Conservation (phyloP, 1,140 invertebrate species). For the Neotoxoptera formosana region DNA sequence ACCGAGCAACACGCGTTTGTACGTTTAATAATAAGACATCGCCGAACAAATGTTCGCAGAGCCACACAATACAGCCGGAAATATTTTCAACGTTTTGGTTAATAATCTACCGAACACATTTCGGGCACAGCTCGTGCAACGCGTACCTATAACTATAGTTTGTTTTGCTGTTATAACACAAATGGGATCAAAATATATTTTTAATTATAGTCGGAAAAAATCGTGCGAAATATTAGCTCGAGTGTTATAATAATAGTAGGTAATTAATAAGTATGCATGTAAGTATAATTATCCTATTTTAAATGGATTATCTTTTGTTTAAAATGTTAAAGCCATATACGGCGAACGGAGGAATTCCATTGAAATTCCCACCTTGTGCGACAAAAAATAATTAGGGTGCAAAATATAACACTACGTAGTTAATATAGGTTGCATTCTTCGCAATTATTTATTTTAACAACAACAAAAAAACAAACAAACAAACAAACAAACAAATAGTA, state of each 20-base stretch:
- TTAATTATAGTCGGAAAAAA: neutral
- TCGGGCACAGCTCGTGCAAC: neutral
- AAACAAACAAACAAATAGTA: neutral
- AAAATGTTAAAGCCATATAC: neutral
- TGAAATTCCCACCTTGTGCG: neutral
- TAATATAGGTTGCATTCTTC: constrained; percentile 1
- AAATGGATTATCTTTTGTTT: constrained; percentile 25
- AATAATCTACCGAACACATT: neutral
- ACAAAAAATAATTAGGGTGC: constrained; percentile 39
- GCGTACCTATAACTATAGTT: too few relatives aligned
- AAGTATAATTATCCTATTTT: constrained; percentile 13
- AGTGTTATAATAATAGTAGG: constrained; percentile 5
- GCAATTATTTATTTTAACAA: constrained; percentile 7
- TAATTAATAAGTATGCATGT: neutral
- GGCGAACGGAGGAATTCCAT: neutral
- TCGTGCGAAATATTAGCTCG: neutral
- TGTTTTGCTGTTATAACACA: neutral
- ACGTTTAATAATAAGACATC: neutral
- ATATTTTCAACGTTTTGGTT: neutral
- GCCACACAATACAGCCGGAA: neutral
- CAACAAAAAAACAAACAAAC: neutral
- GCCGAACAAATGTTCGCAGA: too few relatives aligned
- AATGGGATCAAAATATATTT: neutral
- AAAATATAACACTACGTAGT: neutral
- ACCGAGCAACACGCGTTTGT: neutral